Conservation (phyloP, 1,140 invertebrate species). For the Eriosoma lanigerum region DNA sequence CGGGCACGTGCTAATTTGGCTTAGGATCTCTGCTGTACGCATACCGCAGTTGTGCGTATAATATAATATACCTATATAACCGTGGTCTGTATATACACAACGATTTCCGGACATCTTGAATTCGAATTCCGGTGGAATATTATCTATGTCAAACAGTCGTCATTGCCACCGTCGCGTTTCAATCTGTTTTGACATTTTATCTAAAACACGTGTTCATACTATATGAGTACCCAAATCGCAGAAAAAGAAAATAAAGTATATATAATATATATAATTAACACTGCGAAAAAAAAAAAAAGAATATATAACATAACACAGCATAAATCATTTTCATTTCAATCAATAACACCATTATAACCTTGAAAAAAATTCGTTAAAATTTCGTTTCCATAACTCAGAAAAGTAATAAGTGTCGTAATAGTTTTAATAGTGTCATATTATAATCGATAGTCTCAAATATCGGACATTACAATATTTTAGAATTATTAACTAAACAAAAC, state of each 20-base stretch:
- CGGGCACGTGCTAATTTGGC: slow-evolving; percentile 46
- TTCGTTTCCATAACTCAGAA: no score
- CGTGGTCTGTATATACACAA: background rate
- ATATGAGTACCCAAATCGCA: background rate
- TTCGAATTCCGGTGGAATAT: slow-evolving; percentile 11
- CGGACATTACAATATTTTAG: no score
- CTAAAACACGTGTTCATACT: slow-evolving; percentile 14
- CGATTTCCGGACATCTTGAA: slow-evolving; percentile 32
- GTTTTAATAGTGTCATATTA: no score
- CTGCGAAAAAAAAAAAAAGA: background rate
- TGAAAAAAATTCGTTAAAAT: no score
- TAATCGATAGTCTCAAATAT: no score
- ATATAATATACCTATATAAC: no score
- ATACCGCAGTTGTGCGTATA: background rate
- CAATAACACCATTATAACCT: no score
- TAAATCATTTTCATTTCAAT: no score
- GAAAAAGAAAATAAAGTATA: background rate
- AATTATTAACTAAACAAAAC: no score
- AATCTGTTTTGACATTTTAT: slow-evolving; percentile 18
- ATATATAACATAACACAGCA: no score
- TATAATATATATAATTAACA: background rate
- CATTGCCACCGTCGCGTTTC: background rate
- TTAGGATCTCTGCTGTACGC: background rate
- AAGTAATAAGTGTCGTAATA: no score
- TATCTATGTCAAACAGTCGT: slow-evolving; percentile 27